phyloP scores from a whole-genome alignment of 2,888 invertebrate species.

The Drosophila siamana region DNA sequence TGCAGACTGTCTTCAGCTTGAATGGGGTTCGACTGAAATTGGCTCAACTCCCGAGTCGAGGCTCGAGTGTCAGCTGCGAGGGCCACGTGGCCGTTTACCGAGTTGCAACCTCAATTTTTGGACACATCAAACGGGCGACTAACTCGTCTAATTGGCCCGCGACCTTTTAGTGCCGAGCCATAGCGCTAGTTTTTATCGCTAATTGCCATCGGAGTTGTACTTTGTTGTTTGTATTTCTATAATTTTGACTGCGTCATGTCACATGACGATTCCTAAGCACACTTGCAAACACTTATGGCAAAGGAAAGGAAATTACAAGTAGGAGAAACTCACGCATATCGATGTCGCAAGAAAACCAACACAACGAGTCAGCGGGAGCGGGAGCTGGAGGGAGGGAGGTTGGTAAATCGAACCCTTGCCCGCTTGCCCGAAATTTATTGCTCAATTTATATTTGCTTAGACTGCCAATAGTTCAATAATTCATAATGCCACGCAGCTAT shows the following conservation, averaged over 20 bases:
- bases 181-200: slow-evolving; percentile 53
- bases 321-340: slow-evolving; percentile 70
- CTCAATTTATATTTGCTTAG: slow-evolving; percentile 80
- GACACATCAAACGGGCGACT: slow-evolving; percentile 71
- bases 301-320: slow-evolving; percentile 12
- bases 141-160: slow-evolving; percentile 67
- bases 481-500: slow-evolving; percentile 58
- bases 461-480: slow-evolving; percentile 78
- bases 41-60: neutral
- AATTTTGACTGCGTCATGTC: slow-evolving; percentile 71
- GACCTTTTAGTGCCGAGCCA: slow-evolving; percentile 39
- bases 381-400: neutral
- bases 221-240: neutral
- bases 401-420: slow-evolving; percentile 29
- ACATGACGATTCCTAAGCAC: slow-evolving; percentile 48
- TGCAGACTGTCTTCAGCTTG: neutral
- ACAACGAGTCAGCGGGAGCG: too few species aligned
- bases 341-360: slow-evolving; percentile 44
- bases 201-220: slow-evolving; percentile 43
- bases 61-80: slow-evolving; percentile 42
- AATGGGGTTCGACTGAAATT: neutral
- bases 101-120: slow-evolving; percentile 55
- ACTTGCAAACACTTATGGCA: neutral
- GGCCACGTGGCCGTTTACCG: slow-evolving; percentile 43
- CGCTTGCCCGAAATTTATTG: slow-evolving; percentile 59